Evolutionary conservation across 2,888 invertebrate genomes (phyloP).

Genomic region (Argyresthia albistria): DNA sequence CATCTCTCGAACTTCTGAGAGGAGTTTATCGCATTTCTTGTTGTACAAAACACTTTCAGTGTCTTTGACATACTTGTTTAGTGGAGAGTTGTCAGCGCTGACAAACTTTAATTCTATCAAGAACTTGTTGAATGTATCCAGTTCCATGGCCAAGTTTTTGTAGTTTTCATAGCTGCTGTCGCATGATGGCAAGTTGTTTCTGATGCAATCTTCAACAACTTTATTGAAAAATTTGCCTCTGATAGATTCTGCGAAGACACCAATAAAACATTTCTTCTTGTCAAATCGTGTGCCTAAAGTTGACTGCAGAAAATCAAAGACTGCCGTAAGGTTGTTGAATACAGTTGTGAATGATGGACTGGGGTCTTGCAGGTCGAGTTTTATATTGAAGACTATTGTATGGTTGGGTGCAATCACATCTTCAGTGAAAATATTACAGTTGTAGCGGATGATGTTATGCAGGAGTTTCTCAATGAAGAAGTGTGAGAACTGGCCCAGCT

Average conservation of each 20-base stretch:
- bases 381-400: slow-evolving; percentile 54
- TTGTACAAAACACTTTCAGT: slow-evolving; percentile 57
- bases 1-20: slow-evolving; percentile 42
- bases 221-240: slow-evolving; percentile 51
- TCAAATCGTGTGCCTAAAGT: slow-evolving; percentile 54
- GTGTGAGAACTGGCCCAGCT: slow-evolving; percentile 51
- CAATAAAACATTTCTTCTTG: slow-evolving; percentile 45
- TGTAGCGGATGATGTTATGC: slow-evolving; percentile 50
- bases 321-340: slow-evolving; percentile 54
- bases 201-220: slow-evolving; percentile 58
- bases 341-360: slow-evolving; percentile 52
- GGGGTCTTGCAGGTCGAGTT: slow-evolving; percentile 39
- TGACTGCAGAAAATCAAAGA: slow-evolving; percentile 60
- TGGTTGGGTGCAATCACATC: slow-evolving; percentile 36
- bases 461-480: slow-evolving; percentile 53
- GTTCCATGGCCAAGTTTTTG: slow-evolving; percentile 48
- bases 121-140: slow-evolving; percentile 59
- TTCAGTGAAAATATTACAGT: slow-evolving; percentile 58
- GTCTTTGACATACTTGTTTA: slow-evolving; percentile 53
- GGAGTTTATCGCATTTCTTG: slow-evolving; percentile 57
- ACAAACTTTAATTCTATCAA: slow-evolving; percentile 59
- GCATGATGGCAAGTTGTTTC: slow-evolving; percentile 51
- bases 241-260: slow-evolving; percentile 49
- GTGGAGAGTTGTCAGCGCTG: slow-evolving; percentile 40
- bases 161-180: slow-evolving; percentile 50